A percentile compares a stretch with the other conserved stretches of the same genome.
phyloP scores from a whole-genome alignment of 2,888 invertebrate species.

The Theodoxus fluviatilis region DNA sequence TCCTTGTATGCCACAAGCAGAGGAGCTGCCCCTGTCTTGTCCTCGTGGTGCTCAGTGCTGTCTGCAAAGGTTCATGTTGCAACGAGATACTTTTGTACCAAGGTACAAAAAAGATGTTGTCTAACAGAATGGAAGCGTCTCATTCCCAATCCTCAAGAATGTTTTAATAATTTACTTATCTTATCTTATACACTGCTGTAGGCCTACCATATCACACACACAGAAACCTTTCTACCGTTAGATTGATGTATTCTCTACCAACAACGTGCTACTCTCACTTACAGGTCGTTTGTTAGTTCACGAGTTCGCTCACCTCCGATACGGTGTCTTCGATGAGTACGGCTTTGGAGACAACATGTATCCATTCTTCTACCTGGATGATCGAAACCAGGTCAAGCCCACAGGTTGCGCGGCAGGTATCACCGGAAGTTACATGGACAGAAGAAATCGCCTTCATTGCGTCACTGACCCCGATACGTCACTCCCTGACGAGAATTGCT shows the following conservation, averaged over 20 bases:
- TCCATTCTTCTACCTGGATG: slow-evolving; percentile 1
- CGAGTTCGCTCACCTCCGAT: slow-evolving; percentile 25
- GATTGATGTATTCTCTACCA: background rate
- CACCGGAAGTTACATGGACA: background rate
- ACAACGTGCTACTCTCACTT: background rate
- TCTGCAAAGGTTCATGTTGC: too few species aligned
- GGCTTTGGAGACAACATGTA: slow-evolving; percentile 1
- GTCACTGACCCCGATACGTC: background rate
- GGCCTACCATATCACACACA: too few species aligned
- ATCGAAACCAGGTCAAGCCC: background rate
- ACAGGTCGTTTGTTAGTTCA: slow-evolving; percentile 25
- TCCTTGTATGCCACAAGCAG: too few species aligned
- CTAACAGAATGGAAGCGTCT: too few species aligned
- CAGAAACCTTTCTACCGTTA: too few species aligned
- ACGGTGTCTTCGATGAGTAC: slow-evolving; percentile 27
- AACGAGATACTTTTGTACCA: too few species aligned
- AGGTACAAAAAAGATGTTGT: too few species aligned
- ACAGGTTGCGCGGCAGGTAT: slow-evolving; percentile 5
- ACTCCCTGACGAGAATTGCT: background rate
- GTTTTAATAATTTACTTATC: too few species aligned
- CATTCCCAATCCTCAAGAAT: too few species aligned
- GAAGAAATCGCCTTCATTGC: background rate
- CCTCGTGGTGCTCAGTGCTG: too few species aligned
- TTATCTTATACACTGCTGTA: too few species aligned
- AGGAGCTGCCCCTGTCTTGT: too few species aligned